Percentiles rank a stretch among this genome's conserved stretches.
Evolutionary conservation across 2,797 vertebrate genomes (phyloP).

Genomic region (Pseudochirops cupreus): DNA sequence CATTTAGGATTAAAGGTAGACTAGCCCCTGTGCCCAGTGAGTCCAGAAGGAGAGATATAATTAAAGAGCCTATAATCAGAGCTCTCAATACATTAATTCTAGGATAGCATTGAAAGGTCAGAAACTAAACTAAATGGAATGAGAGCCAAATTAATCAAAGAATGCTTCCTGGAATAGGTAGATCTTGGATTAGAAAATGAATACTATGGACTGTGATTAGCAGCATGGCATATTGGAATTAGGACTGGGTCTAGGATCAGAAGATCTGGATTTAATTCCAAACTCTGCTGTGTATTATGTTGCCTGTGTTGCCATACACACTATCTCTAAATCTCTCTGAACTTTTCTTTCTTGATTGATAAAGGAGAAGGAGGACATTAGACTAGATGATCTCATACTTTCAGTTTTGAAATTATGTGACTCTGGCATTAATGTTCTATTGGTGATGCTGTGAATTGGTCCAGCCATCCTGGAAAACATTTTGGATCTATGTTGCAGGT

Average conservation of each 20-base stretch:
- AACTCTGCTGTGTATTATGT: neutral
- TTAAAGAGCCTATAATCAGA: slow-evolving; percentile 37
- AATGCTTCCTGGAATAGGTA: slow-evolving; percentile 47
- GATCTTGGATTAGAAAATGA: slow-evolving; percentile 59
- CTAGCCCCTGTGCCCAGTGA: slow-evolving; percentile 22
- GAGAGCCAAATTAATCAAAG: slow-evolving; percentile 30
- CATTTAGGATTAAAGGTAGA: slow-evolving; percentile 40
- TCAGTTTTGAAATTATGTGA: neutral
- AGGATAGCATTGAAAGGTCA: slow-evolving; percentile 57
- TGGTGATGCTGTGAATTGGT: neutral
- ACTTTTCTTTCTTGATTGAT: neutral
- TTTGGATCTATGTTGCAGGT: neutral
- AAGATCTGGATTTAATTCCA: neutral
- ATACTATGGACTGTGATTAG: neutral
- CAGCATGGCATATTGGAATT: neutral
- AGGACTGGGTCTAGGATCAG: neutral
- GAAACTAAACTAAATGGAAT: slow-evolving; percentile 42
- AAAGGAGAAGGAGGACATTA: neutral
- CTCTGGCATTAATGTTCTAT: neutral
- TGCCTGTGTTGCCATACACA: neutral
- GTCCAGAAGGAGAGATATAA: slow-evolving; percentile 39
- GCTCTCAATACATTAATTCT: slow-evolving; percentile 43
- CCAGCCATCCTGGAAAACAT: neutral
- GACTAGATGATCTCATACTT: neutral
- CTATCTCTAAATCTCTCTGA: neutral